Base-by-base conservation (phyloP, 1,140 invertebrate species). In the Hyles euphorbiae region DNA sequence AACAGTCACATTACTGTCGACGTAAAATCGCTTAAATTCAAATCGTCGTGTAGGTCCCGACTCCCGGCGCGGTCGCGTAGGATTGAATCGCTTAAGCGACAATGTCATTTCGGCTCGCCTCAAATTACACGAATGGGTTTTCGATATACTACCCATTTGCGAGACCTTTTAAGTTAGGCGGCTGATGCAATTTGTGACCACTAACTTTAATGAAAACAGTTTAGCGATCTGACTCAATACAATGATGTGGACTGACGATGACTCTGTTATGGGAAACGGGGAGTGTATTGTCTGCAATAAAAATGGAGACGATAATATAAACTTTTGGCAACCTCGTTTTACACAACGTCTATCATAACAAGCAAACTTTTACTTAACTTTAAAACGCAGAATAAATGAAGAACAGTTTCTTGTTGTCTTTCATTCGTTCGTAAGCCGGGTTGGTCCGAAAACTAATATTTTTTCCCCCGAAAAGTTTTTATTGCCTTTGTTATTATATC, bases 121-220 rank as follows among this genome's bases (percentile, higher is more conserved):
- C 77, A 85, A 83, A 81, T 83, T 78, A 83, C 79, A 61, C 55
- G 62, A 80, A 83, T 81, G 72, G 74, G 70, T 82, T 83, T 77
- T 78, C 79, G 74, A 86, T 82, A 81, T 72, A 86, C 73, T 71
- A 67, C 66, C 65, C 71, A 75, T 75, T 76, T 67, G 67, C 55
- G 62, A 70, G 56, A 64, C 69, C 67, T 74, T 79, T 78, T 70
- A 74, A 79, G 59, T 76, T 71, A 75, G 61, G 66, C 74, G 61
- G 68, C 68, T 58, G 53, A 47, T 63, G 63, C 56, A 67, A 72
- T 70, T 73, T 68, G 67, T 57, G 58, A 60, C 64, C 56, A 58
- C 58, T 57, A 51, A 46, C 55, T 51, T 56, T 65, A 68, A 66
- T 61, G 48, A 66, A 53, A 56, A 59, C 63, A 58, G 56, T 53